Conservation (phyloP, 2,888 invertebrate species). For the Dugesia japonica region DNA sequence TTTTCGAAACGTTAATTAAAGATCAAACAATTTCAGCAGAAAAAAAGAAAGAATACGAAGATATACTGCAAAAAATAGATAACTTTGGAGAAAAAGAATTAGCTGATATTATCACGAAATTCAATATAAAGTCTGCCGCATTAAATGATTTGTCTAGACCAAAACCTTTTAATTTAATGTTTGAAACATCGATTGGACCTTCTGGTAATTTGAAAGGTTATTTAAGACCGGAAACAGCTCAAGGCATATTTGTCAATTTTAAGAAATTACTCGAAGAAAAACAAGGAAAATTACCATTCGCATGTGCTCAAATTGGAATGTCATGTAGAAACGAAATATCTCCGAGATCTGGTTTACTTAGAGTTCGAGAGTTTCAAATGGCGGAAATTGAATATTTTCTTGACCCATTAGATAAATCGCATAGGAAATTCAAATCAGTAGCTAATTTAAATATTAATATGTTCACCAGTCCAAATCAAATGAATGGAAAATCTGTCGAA, state of each 20-base stretch:
- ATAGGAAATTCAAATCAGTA: constrained; percentile 70
- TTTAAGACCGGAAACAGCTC: constrained; percentile 91
- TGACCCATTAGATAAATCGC: constrained; percentile 67
- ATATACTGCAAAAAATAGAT: constrained; percentile 55
- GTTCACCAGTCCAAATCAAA: constrained; percentile 87
- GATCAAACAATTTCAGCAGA: constrained; percentile 63
- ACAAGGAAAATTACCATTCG: constrained; percentile 83
- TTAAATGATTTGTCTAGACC: constrained; percentile 83
- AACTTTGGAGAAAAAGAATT: constrained; percentile 64
- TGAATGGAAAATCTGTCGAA: constrained; percentile 78
- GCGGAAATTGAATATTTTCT: constrained; percentile 99
- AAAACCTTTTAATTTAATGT: constrained; percentile 97
- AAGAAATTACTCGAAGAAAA: constrained; percentile 90
- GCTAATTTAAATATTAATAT: constrained; percentile 62
- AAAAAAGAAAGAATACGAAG: constrained; percentile 58
- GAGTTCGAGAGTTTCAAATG: constrained; percentile 82
- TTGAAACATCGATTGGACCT: constrained; percentile 89
- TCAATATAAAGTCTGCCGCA: constrained; percentile 76
- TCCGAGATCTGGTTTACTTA: constrained; percentile 75
- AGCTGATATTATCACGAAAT: constrained; percentile 66
- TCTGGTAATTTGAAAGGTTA: constrained; percentile 82
- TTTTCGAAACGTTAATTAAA: constrained; percentile 63
- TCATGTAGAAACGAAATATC: constrained; percentile 98
- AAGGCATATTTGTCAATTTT: constrained; percentile 98
- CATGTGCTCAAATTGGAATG: constrained; percentile 93